A percentile compares a stretch with the other conserved stretches of the same genome.
Conservation (phyloP, 2,113 vertebrate genomes). For the Peromyscus leucopus region DNA sequence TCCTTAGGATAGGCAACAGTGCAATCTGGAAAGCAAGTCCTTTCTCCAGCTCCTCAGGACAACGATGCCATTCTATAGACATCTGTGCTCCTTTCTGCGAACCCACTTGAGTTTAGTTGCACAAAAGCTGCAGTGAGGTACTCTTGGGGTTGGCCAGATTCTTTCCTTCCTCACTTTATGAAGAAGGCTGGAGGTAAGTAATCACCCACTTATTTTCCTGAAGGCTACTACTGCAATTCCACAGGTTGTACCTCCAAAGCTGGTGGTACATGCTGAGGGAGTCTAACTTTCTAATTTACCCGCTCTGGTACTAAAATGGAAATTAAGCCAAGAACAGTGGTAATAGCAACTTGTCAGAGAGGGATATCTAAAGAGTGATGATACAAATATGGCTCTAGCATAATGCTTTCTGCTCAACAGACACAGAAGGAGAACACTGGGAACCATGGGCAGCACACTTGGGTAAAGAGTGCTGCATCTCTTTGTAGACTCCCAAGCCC, state of each 20-base stretch:
- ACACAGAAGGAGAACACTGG: not conserved
- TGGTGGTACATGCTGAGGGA: not conserved
- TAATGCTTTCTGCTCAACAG: not conserved
- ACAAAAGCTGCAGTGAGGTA: conserved; percentile 1
- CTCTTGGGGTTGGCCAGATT: not conserved
- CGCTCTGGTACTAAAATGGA: not conserved
- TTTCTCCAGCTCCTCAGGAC: not conserved
- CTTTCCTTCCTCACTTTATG: not conserved
- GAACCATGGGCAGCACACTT: not conserved
- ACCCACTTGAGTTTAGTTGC: not conserved
- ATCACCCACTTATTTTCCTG: not conserved
- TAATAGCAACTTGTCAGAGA: not conserved
- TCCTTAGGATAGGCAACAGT: not conserved
- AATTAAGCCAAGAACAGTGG: not conserved
- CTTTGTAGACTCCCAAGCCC: too few species aligned
- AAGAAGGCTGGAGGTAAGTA: not conserved
- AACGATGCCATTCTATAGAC: not conserved
- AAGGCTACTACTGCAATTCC: not conserved
- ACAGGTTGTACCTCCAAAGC: not conserved
- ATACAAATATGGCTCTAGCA: not conserved
- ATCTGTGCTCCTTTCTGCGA: not conserved
- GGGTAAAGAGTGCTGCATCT: not conserved
- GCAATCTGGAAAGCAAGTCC: not conserved
- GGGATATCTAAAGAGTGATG: not conserved
- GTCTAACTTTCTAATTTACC: not conserved